Percentiles rank a stretch among this genome's conserved stretches.
phyloP scores from a whole-genome alignment of 2,797 vertebrate species.

The Antennarius maculatus region DNA sequence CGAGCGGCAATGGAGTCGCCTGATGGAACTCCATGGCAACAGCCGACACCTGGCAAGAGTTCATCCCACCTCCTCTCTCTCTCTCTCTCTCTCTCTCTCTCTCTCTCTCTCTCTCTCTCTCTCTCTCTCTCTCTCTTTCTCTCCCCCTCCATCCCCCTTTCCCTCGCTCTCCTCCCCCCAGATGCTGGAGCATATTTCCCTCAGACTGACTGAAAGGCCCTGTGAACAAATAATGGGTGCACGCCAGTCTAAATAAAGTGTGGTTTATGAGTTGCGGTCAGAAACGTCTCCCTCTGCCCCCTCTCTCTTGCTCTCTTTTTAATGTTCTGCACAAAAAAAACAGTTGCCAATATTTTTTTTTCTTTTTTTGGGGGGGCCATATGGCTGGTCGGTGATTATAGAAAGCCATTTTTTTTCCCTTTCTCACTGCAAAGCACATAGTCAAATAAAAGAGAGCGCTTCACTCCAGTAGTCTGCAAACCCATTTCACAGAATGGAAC shows the following conservation, averaged over 20 bases:
- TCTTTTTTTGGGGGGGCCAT: slow-evolving; percentile 81
- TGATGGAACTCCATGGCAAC: slow-evolving; percentile 97
- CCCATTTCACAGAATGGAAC: slow-evolving; percentile 75
- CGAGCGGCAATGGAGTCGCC: slow-evolving; percentile 87
- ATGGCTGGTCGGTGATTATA: slow-evolving; percentile 88
- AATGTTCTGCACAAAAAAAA: slow-evolving; percentile 87
- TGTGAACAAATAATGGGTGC: slow-evolving; percentile 96
- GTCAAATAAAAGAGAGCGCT: slow-evolving; percentile 88
- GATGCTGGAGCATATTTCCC: slow-evolving; percentile 92
- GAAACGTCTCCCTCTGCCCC: slow-evolving; percentile 87
- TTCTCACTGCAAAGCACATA: slow-evolving; percentile 88
- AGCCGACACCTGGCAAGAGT: slow-evolving; percentile 95
- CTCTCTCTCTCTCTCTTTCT: slow-evolving; percentile 52
- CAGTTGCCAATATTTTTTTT: slow-evolving; percentile 85
- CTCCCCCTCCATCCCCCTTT: slow-evolving; percentile 55
- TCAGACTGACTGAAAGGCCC: slow-evolving; percentile 94
- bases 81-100: slow-evolving; percentile 48
- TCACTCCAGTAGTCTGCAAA: slow-evolving; percentile 85
- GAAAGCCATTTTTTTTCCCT: slow-evolving; percentile 90
- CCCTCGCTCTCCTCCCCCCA: slow-evolving; percentile 49
- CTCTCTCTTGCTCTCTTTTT: slow-evolving; percentile 83
- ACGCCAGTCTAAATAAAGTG: slow-evolving; percentile 97
- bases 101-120: slow-evolving; percentile 54
- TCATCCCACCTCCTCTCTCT: slow-evolving; percentile 80
- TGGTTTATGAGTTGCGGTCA: slow-evolving; percentile 96